Evolutionary conservation across 2,113 vertebrate species (phyloP), one percentile per base, ranked within the genome.

Genomic region (Myodes glareolus): DNA sequence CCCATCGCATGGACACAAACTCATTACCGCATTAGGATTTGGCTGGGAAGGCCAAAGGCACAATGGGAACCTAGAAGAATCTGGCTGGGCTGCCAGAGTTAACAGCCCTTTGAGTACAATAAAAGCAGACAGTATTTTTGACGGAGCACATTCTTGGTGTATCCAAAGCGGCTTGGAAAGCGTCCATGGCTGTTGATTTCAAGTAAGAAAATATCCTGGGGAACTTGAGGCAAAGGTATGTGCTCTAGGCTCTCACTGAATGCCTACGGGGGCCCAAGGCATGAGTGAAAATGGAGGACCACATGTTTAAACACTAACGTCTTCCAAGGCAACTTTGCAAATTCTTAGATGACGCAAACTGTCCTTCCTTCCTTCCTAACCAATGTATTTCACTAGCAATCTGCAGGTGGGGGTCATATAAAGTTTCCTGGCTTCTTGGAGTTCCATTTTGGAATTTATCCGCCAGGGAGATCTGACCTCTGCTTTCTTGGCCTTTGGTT

Each of bases 41-140:
- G 94, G 89, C 96, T 89, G 29, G 42, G 67, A 58, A 91, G 52
- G 77, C 52, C 14, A 67, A 84, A 52, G 61, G 73, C 90, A 95
- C 91, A 97, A 95, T 78, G 89, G 84, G 73, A 92, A 96, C 67
- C n/a, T 8, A 65, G 77, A 92, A 14, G 55, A 95, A 95, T 95
- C 81, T 95, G 94, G 84, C 91, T 75, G 81, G 77, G 25, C 25
- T 96, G 92, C 88, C 96, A 91, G 89, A 96, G 91, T 95, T 95
- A 97, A 97, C 85, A 96, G 90, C 47, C 77, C 84, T 88, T 97
- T 63, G 12, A 91, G 85, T 91, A 82, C 95, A 95, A 73, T 97
- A 95, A 98, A 98, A 89, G 80, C 94, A 97, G 95, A 90, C 63
- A 90, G 88, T 75, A 81, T 87, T 95, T 97, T 96, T 96, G 95